Conservation (phyloP, 2,797 vertebrate species). For the Anabacerthia variegaticeps region DNA sequence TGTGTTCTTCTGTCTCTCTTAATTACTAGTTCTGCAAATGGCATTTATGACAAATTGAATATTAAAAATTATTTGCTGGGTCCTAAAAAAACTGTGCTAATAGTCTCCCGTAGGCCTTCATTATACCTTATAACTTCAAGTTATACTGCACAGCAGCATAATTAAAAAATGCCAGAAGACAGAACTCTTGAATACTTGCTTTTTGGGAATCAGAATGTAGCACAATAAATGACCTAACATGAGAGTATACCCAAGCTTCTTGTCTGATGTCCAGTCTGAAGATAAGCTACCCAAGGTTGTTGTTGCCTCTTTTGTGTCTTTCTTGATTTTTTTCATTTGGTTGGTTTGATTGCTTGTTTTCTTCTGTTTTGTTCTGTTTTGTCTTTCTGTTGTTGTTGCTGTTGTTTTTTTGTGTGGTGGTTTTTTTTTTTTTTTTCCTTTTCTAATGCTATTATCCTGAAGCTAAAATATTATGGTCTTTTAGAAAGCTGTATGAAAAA, state of each 20-base stretch:
- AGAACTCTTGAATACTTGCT: background rate
- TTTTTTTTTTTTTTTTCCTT: background rate
- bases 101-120: constrained; percentile 53
- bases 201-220: background rate
- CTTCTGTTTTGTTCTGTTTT: background rate
- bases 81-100: background rate
- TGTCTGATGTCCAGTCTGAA: background rate
- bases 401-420: no score
- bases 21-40: constrained; percentile 5
- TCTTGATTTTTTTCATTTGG: background rate
- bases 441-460: background rate
- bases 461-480: constrained; percentile 4
- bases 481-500: constrained; percentile 6
- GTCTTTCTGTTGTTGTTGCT: no score
- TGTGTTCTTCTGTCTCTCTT: background rate
- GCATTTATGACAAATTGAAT: constrained; percentile 40
- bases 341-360: background rate
- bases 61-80: background rate
- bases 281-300: background rate
- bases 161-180: constrained; percentile 36
- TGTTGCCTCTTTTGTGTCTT: background rate
- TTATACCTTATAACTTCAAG: constrained; percentile 31
- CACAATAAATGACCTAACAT: background rate
- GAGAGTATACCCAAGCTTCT: background rate
- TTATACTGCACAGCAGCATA: background rate